Base-by-base conservation (phyloP, 2,888 invertebrate genomes). In the Coremacera marginata region DNA sequence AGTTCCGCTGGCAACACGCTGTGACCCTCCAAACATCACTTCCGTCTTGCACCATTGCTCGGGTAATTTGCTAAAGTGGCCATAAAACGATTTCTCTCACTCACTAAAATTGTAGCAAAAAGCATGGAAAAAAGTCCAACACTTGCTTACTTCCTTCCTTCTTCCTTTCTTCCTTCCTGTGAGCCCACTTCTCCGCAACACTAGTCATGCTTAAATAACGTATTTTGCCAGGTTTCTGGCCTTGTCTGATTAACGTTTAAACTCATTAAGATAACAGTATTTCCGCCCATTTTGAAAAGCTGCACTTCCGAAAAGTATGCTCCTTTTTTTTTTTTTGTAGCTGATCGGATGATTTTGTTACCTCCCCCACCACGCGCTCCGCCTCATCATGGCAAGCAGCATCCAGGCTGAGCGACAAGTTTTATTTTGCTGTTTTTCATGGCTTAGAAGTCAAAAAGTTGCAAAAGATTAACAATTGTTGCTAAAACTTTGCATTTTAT, bases 211-310 rank as follows among this genome's bases (percentile, higher is more conserved):
- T 65, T 19, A n/a, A 31, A 14, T 2, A n/a, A 27, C 9, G n/a
- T 65, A 19, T 65, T n/a, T 34, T 65, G 65, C 65, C 55, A 37
- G n/a, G 16, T 77, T 78, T 79, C 77, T 75, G 76, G 77, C 79
- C 79, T 78, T 79, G 75, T 78, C 80, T 81, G 80, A 82, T 82
- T 82, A 82, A 82, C 81, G 80, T 78, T 81, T 86, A 85, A 87
- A 85, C 86, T 87, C 86, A 88, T 87, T 88, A 87, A 87, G 87
- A 88, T 86, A 88, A 86, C 85, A 83, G 80, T 82, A 84, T 83
- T 85, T 85, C 78, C 78, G 70, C 55, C 77, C 76, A 49, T 51
- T 70, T 65, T 49, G 11, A 68, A 68, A 19, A 44, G 22, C 34
- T 31, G 25, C 60, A 37, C 11, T 37, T 60, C 27, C 27, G 16